Conservation (phyloP, 2,888 invertebrate genomes). For the Macaria notata region DNA sequence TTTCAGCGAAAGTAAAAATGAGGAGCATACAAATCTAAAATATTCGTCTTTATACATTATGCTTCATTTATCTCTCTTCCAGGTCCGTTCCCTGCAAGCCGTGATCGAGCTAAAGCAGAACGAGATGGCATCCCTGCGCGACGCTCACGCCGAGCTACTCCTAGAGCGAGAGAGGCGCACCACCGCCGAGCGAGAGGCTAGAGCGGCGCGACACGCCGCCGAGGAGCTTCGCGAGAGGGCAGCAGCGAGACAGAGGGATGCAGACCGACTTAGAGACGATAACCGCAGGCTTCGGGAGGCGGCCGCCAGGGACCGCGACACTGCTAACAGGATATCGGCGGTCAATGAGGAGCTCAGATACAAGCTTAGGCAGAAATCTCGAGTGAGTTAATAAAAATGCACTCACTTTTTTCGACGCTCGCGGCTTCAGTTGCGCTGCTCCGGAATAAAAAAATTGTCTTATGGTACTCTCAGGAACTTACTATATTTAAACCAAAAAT, state of each 20-base stretch:
- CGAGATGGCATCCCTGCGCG: conserved; percentile 90
- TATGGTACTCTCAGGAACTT: too few species aligned
- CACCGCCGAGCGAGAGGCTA: conserved; percentile 87
- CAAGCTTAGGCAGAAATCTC: conserved; percentile 91
- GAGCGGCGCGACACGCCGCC: conserved; percentile 89
- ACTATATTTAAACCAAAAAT: too few species aligned
- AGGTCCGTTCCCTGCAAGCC: conserved; percentile 88
- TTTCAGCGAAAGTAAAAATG: too few species aligned
- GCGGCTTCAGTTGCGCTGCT: too few species aligned
- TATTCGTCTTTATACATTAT: too few species aligned
- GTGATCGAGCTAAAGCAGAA: conserved; percentile 94
- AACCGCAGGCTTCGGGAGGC: conserved; percentile 88
- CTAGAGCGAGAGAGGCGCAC: conserved; percentile 89
- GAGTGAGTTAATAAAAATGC: conserved; percentile 67
- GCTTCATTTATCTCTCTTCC: too few species aligned
- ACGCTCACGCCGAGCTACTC: conserved; percentile 85
- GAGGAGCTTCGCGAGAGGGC: conserved; percentile 93
- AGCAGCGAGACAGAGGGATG: conserved; percentile 88
- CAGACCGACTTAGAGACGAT: conserved; percentile 79
- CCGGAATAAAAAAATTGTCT: too few species aligned
- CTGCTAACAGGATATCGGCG: conserved; percentile 89
- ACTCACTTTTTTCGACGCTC: too few species aligned
- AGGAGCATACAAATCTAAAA: too few species aligned
- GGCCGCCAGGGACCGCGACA: conserved; percentile 89
- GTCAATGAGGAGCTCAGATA: conserved; percentile 95